phyloP scores from a whole-genome alignment of 2,888 invertebrate species.

The Dorcus hopei region DNA sequence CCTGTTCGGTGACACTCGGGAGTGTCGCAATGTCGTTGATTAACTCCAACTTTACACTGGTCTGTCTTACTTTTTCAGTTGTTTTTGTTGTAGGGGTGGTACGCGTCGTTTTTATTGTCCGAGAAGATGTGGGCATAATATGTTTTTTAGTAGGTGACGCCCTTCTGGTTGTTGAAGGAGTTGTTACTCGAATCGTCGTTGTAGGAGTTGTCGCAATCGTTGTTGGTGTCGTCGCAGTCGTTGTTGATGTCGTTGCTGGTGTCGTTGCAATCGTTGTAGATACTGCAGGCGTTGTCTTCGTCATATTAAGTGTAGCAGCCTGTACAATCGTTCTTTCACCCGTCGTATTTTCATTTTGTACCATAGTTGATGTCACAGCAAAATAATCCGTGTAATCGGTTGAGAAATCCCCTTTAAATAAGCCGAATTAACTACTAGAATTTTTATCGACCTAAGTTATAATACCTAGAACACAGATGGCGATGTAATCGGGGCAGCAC shows the following conservation, averaged over 20 bases:
- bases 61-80: conserved; percentile 12
- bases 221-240: conserved; percentile 5
- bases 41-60: conserved; percentile 5
- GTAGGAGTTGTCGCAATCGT: conserved; percentile 3
- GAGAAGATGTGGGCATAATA: neutral
- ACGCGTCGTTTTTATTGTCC: neutral
- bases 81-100: neutral
- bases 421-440: neutral
- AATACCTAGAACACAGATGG: conserved; percentile 52
- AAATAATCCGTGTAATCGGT: neutral
- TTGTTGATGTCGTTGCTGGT: conserved; percentile 8
- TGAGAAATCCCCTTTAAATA: neutral
- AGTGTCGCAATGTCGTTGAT: conserved; percentile 16
- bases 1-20: conserved; percentile 2
- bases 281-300: conserved; percentile 24
- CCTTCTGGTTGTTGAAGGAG: neutral
- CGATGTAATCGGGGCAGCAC: conserved; percentile 69
- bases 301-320: conserved; percentile 23
- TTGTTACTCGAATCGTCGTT: conserved; percentile 5
- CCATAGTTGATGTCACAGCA: neutral
- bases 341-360: neutral
- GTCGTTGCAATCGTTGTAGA: conserved; percentile 15
- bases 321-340: conserved; percentile 17
- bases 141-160: neutral
- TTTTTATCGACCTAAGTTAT: neutral